Percentiles rank a stretch among this genome's conserved stretches.
Evolutionary conservation across 2,797 vertebrate species (phyloP).

Genomic region (Acipenser transmontanus): DNA sequence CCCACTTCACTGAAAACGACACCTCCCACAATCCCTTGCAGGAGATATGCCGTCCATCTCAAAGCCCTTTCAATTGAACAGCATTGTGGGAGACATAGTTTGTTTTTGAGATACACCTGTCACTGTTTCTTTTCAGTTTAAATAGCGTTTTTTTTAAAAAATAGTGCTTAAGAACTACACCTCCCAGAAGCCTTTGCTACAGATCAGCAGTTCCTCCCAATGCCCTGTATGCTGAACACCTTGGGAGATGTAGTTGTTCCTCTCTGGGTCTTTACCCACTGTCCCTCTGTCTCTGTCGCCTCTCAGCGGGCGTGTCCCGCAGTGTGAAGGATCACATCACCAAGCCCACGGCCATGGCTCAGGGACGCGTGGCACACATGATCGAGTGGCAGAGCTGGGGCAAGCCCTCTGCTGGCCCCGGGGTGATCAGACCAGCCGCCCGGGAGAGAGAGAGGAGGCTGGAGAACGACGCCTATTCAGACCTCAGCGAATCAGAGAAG

Average conservation of each 20-base stretch:
- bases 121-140: slow-evolving; percentile 8
- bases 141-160: not conserved
- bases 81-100: no score
- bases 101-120: not conserved
- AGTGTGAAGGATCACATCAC: slow-evolving; percentile 97
- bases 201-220: not conserved
- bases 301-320: slow-evolving; percentile 72
- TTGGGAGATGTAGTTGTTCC: slow-evolving; percentile 15
- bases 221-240: not conserved
- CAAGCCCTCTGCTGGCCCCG: slow-evolving; percentile 68
- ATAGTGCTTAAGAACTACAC: not conserved
- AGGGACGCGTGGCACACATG: slow-evolving; percentile 95
- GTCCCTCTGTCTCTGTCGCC: no score
- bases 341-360: slow-evolving; percentile 92
- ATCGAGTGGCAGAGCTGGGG: slow-evolving; percentile 98
- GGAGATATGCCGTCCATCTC: slow-evolving; percentile 31
- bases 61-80: no score
- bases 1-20: slow-evolving; percentile 55
- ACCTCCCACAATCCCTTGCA: slow-evolving; percentile 27
- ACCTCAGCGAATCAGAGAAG: slow-evolving; percentile 95
- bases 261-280: slow-evolving; percentile 47
- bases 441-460: slow-evolving; percentile 65
- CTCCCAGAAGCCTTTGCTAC: not conserved
- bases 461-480: slow-evolving; percentile 87
- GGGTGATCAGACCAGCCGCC: slow-evolving; percentile 65